phyloP scores from a whole-genome alignment of 2,888 invertebrate species.

The Cantharis lateralis region DNA sequence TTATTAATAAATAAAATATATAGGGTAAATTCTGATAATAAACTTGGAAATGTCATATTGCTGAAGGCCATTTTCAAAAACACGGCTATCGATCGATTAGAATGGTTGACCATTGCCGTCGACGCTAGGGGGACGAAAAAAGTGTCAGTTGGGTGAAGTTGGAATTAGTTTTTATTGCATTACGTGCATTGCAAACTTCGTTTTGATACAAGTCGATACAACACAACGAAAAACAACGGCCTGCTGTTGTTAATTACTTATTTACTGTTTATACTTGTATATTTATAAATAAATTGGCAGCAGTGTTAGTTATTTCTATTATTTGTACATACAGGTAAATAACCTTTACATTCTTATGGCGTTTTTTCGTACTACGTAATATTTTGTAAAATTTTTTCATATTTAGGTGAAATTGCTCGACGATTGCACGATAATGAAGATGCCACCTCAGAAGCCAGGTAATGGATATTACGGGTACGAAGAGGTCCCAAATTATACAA shows the following conservation, averaged over 20 bases:
- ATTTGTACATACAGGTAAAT: background rate
- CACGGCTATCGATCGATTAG: background rate
- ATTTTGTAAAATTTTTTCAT: background rate
- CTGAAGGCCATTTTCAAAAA: background rate
- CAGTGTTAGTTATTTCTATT: background rate
- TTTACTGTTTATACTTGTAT: background rate
- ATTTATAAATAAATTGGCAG: background rate
- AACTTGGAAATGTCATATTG: background rate
- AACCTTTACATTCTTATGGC: background rate
- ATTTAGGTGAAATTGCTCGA: background rate
- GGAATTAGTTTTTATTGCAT: background rate
- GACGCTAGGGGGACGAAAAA: background rate
- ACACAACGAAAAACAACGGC: background rate
- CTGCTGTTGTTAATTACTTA: background rate
- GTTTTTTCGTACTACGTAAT: background rate
- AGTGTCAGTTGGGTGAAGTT: background rate
- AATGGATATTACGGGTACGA: constrained; percentile 49
- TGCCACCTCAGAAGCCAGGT: constrained; percentile 47
- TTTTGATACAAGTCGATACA: background rate
- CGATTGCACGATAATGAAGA: constrained; percentile 48
- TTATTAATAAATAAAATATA: background rate
- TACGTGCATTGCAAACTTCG: background rate
- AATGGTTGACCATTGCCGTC: background rate
- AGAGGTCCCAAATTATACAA: constrained; percentile 44
- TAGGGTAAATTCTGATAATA: background rate